phyloP scores from a whole-genome alignment of 2,888 invertebrate genomes.

The Heteropelma amictum region DNA sequence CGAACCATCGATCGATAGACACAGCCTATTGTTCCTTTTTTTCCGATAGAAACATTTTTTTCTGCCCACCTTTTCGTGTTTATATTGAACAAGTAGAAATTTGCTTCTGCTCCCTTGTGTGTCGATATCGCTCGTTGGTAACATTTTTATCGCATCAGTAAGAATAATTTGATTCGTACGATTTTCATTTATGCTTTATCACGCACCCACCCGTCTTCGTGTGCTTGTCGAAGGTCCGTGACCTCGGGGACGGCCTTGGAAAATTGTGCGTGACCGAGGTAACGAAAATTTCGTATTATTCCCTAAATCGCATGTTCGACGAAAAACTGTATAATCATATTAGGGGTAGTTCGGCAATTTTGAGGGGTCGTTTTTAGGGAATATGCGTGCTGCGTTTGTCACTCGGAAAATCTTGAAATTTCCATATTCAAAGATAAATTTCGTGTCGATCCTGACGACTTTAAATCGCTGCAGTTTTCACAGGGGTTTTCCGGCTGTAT shows the following conservation, averaged over 20 bases:
- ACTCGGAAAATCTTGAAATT: no score
- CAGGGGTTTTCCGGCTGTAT: no score
- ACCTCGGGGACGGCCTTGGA: conserved; percentile 38
- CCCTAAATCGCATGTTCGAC: no score
- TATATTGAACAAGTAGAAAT: not conserved
- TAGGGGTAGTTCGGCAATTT: no score
- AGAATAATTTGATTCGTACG: not conserved
- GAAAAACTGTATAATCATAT: no score
- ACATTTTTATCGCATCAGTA: not conserved
- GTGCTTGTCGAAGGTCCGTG: conserved; percentile 20
- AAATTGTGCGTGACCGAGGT: no score
- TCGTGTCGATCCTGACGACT: no score
- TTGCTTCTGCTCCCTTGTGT: not conserved
- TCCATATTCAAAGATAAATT: no score
- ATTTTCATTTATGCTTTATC: conserved; percentile 3
- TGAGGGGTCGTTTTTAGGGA: no score
- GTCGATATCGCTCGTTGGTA: not conserved
- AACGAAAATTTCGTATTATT: not conserved
- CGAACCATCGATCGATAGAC: conserved; percentile 45
- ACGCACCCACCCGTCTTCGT: not conserved
- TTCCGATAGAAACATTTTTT: conserved; percentile 1
- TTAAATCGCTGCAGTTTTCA: no score
- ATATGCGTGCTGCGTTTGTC: no score
- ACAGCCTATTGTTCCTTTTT: conserved; percentile 41
- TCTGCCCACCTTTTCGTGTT: not conserved